Evolutionary conservation across 2,113 vertebrate genomes (phyloP), one percentile per base, ranked within the genome.

Genomic region (Callopanchax toddi): DNA sequence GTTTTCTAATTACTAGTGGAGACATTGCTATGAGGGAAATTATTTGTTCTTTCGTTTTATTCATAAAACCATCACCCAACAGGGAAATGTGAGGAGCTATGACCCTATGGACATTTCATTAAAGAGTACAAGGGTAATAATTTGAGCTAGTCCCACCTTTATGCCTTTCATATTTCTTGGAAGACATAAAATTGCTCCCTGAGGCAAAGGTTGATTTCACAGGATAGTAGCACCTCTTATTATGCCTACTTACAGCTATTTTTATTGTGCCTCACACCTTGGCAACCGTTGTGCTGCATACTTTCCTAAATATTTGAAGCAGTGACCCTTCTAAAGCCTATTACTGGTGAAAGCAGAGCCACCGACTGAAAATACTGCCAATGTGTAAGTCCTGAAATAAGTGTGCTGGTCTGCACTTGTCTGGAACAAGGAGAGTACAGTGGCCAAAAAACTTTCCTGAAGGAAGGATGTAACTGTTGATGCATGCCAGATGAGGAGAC

Each of bases 401-500:
- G 45, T 37, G 52, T 51, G 36, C 50, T 36, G 32, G 74, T 73
- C 52, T 72, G 58, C 71, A 73, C 58, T 84, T 79, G 63, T 81
- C 78, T 78, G 22, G 59, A 66, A 22, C 63, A 52, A 81, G 65
- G 45, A 66, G 63, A 83, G 76, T 74, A 78, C 26, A 70, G 57
- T 79, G 63, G 60, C 76, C 74, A 75, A 82, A 71, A 74, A 76
- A 45, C 17, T 60, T 73, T 77, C 73, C 71, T 16, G 20, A 62
- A 72, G 82, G 79, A 83, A 81, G 81, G 79, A 89, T 72, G 78
- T 79, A 77, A 82, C 57, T 71, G 34, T 77, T 86, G 82, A 84
- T 83, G 81, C 81, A 73, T 84, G 69, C 76, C 86, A 89, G 84
- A 89, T 82, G 82, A 83, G 37, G 45, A 78, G 64, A 70, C 60